Percentiles rank a stretch among this genome's conserved stretches.
Evolutionary conservation across 2,888 invertebrate genomes (phyloP).

Genomic region (Pteria penguin): DNA sequence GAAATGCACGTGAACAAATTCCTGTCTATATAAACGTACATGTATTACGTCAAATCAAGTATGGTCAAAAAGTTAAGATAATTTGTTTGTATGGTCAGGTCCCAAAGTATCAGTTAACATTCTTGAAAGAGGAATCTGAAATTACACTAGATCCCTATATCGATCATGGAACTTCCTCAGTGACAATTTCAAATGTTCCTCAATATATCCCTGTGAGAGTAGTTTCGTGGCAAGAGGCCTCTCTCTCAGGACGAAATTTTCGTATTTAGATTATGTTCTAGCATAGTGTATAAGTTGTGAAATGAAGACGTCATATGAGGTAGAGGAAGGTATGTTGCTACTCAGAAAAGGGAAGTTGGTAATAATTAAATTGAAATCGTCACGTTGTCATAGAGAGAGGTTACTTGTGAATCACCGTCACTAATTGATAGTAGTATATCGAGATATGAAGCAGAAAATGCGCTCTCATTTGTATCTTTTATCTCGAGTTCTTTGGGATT

Average conservation of each 20-base stretch:
- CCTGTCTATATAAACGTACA: too few relatives aligned
- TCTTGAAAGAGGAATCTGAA: background rate
- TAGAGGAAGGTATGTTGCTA: background rate
- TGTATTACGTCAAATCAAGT: too few relatives aligned
- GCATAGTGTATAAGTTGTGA: background rate
- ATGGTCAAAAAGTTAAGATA: too few relatives aligned
- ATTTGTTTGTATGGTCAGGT: too few relatives aligned
- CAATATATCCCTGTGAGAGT: background rate
- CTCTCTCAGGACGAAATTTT: background rate
- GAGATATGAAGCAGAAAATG: slow-evolving; percentile 1
- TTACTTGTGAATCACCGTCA: too few relatives aligned
- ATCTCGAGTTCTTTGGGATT: background rate
- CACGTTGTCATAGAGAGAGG: slow-evolving; percentile 1
- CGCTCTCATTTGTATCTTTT: background rate
- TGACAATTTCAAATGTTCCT: background rate
- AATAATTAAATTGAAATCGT: slow-evolving; percentile 5
- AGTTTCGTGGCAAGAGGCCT: background rate
- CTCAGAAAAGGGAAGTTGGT: slow-evolving; percentile 1
- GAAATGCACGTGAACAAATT: too few relatives aligned
- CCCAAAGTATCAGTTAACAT: background rate
- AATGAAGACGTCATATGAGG: background rate
- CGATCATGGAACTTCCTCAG: background rate
- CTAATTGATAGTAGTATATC: background rate
- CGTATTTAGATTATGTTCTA: background rate
- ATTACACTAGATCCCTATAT: background rate